Percentiles rank a stretch among this genome's conserved stretches.
Evolutionary conservation across 2,888 invertebrate genomes (phyloP).

Genomic region (Cryptocephalus moraei): DNA sequence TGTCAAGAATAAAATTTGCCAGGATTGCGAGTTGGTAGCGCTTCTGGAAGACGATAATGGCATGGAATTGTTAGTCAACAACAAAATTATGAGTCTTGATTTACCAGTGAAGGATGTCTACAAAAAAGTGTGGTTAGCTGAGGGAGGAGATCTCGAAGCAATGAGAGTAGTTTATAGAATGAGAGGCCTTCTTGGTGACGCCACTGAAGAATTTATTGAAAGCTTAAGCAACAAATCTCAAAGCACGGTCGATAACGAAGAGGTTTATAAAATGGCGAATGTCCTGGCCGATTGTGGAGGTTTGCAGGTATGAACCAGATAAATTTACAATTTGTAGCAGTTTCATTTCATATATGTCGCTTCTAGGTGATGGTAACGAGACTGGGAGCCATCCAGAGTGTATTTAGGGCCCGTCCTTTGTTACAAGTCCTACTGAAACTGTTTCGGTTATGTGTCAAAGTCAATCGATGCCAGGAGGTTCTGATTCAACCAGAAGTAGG

Average conservation of each 20-base stretch:
- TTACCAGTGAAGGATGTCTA: constrained; percentile 89
- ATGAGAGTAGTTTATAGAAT: constrained; percentile 98
- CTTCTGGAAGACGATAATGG: constrained; percentile 96
- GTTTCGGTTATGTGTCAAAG: constrained; percentile 83
- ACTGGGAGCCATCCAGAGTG: constrained; percentile 74
- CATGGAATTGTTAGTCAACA: constrained; percentile 95
- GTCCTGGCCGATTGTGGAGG: constrained; percentile 74
- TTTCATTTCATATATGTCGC: background rate
- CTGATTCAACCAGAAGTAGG: constrained; percentile 77
- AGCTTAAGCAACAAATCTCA: constrained; percentile 78
- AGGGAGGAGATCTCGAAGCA: constrained; percentile 84
- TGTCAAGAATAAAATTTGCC: constrained; percentile 97
- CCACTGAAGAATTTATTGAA: constrained; percentile 97
- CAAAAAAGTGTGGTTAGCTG: constrained; percentile 75
- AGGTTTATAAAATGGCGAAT: constrained; percentile 84
- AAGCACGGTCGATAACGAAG: constrained; percentile 86
- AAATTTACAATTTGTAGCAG: background rate
- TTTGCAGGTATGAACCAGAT: constrained; percentile 40
- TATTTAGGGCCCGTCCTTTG: constrained; percentile 77
- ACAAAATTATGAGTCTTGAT: constrained; percentile 96
- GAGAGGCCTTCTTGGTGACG: constrained; percentile 95
- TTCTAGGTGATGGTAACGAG: constrained; percentile 71
- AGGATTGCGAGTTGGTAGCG: constrained; percentile 97
- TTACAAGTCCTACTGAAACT: constrained; percentile 84
- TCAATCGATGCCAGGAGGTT: constrained; percentile 78